Evolutionary conservation across 2,888 invertebrate genomes (phyloP), one percentile per base, ranked within the genome.

Genomic region (Rugalucina vietnamica): DNA sequence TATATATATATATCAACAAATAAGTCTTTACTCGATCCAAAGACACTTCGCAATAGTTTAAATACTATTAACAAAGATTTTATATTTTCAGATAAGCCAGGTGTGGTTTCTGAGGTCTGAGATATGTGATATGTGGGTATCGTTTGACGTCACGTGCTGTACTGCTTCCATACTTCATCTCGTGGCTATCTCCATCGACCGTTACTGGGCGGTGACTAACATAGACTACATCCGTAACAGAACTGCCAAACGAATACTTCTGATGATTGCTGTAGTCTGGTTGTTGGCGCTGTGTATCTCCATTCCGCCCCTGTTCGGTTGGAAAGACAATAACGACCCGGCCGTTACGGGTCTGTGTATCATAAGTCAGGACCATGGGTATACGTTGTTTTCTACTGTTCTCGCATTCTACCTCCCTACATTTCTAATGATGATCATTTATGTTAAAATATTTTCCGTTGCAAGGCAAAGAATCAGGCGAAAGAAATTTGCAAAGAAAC

Each of bases 171-270:
- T 99, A 94, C 96, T 99, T 92, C 99, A 99, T 95, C 96, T 99
- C 88, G 98, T 99, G 90, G 98, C 98, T 92, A 99, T 99, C 93
- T 98, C 99, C 88, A 97, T 98, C 90, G 98, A 99, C 96, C 97
- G 98, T 82, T 99, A 98, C 96, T 99, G 99, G 99, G 99, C 99
- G 82, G 98, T 99, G 92, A 99, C 99, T 83, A 97, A 98, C 95
- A 97, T 99, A 88, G 98, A 99, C 96, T 99, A 99, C 96, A 98
- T 98, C 93, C 98, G 98, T 95, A 97, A 97, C 87, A 96, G 99
- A 90, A 98, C 98, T 94, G 97, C 98, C 91, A 96, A 91, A 70
- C 90, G 93, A n/a, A 95, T 99, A 94, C 97, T 98, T 91, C 96
- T 97, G 85, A 98, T 99, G 98, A 98, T 99, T 91, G 96, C 97